Conservation (phyloP, 2,797 vertebrate genomes). For the Oreortyx pictus region DNA sequence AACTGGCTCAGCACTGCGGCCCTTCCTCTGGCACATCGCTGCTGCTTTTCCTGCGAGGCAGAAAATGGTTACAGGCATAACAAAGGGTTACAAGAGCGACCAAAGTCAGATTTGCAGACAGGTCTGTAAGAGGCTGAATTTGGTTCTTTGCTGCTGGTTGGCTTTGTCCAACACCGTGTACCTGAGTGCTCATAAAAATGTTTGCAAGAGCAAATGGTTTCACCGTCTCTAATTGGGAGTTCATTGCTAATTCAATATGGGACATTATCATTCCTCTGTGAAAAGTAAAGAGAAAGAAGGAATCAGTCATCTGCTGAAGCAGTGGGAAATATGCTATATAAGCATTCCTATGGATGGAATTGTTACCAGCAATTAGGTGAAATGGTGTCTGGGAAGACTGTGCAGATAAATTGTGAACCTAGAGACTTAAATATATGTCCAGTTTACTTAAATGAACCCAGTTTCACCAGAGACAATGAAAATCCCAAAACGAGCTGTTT, state of each 20-base stretch:
- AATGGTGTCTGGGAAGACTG: background rate
- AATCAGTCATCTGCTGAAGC: background rate
- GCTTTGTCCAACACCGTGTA: background rate
- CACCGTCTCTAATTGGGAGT: background rate
- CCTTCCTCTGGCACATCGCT: background rate
- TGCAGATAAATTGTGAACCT: background rate
- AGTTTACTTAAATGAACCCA: constrained; percentile 31
- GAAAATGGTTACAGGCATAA: background rate
- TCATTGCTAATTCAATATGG: background rate
- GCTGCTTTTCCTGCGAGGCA: background rate
- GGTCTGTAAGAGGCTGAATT: background rate
- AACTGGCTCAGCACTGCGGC: background rate
- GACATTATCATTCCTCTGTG: background rate
- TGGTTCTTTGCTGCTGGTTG: background rate
- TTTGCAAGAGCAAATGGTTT: background rate
- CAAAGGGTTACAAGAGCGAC: background rate
- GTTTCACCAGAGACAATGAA: background rate
- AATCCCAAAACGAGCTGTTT: background rate
- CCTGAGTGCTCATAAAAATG: background rate
- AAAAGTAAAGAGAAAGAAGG: background rate
- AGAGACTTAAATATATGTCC: background rate
- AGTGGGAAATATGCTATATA: background rate
- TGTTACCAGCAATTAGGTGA: background rate
- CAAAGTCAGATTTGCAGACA: background rate
- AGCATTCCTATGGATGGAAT: background rate